These are phyloP conservation scores for Crossocerus cetratus DNA, from an alignment of 2,888 invertebrate genomes.

Conservation along the genomic window DNA sequence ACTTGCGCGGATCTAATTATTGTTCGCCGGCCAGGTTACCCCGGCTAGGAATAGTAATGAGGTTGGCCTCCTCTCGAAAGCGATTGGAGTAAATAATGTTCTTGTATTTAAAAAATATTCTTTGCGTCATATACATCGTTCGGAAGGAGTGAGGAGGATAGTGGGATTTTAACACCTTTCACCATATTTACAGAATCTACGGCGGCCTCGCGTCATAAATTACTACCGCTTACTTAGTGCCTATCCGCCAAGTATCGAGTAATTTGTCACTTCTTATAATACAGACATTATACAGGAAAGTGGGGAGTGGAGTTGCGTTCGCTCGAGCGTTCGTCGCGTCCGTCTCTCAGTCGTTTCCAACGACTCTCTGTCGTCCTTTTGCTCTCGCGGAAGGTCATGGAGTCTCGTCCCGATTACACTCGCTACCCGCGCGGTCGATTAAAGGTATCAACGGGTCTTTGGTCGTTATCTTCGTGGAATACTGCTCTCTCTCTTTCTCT, in stretches of 20 bases:
- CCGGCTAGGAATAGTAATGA: no score
- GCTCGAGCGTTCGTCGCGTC: background rate
- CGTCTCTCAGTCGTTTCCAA: background rate
- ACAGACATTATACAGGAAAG: background rate
- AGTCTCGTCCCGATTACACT: background rate
- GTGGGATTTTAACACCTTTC: background rate
- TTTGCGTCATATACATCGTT: background rate
- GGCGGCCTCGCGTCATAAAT: conserved; percentile 1
- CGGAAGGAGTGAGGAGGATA: background rate
- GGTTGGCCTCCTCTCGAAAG: no score
- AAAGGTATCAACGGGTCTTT: conserved; percentile 64
- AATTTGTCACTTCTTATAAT: background rate
- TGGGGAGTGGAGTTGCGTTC: no score
- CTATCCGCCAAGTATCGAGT: background rate
- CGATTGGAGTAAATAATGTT: background rate
- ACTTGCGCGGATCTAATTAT: no score
- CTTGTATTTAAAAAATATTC: background rate
- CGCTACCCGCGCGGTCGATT: background rate
- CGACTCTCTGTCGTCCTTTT: background rate
- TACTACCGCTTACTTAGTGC: conserved; percentile 2
- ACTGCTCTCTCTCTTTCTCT: conserved; percentile 61
- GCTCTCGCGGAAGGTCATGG: background rate
- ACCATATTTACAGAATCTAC: background rate
- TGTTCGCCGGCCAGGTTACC: no score
- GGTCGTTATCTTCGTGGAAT: conserved; percentile 72